phyloP scores from a whole-genome alignment of 2,888 invertebrate species.

The Deilephila elpenor region DNA sequence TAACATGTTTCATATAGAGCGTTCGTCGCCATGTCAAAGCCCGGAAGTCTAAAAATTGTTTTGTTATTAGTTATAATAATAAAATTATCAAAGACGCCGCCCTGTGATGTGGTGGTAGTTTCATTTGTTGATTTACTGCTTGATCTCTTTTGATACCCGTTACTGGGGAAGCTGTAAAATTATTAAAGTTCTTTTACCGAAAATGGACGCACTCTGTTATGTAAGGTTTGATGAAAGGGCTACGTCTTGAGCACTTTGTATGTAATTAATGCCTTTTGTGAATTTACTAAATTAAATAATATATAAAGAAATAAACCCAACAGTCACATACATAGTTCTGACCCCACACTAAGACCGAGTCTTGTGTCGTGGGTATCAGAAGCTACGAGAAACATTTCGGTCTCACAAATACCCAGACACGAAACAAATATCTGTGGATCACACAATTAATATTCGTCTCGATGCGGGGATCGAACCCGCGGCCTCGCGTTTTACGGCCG shows the following conservation, averaged over 20 bases:
- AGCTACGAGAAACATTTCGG: too few species aligned
- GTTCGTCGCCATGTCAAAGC: slow-evolving; percentile 41
- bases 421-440: too few species aligned
- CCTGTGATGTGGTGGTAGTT: slow-evolving; percentile 51
- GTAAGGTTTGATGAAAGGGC: slow-evolving; percentile 17
- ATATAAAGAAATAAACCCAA: too few species aligned
- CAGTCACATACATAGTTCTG: too few species aligned
- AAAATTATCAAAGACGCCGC: slow-evolving; percentile 49
- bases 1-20: slow-evolving; percentile 35
- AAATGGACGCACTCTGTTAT: slow-evolving; percentile 33
- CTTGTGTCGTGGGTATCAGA: too few species aligned
- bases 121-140: slow-evolving; percentile 64
- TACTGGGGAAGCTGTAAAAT: slow-evolving; percentile 52
- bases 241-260: background rate
- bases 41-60: slow-evolving; percentile 63
- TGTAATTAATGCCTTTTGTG: background rate
- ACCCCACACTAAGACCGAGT: too few species aligned
- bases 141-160: slow-evolving; percentile 42
- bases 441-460: too few species aligned
- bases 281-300: background rate
- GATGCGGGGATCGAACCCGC: too few species aligned
- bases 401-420: too few species aligned
- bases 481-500: too few species aligned
- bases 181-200: slow-evolving; percentile 41
- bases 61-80: slow-evolving; percentile 58